Conservation (phyloP, 2,113 vertebrate genomes). For the Hyperoodon ampullatus region DNA sequence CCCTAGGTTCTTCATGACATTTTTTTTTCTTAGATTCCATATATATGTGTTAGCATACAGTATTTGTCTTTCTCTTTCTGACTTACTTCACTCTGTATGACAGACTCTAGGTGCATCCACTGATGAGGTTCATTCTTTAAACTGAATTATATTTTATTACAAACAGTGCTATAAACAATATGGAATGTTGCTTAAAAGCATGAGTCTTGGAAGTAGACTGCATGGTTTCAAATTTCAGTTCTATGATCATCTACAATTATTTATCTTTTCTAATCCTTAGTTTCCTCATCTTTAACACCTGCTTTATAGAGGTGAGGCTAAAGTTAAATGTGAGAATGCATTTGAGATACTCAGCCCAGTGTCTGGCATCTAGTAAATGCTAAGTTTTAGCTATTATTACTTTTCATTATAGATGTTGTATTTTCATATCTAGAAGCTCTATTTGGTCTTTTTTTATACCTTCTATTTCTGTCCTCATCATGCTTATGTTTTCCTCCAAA, state of each 20-base stretch:
- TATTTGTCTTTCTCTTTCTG: too few species aligned
- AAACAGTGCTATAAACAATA: background rate
- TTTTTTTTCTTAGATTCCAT: too few species aligned
- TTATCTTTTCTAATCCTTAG: background rate
- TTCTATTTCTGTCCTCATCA: background rate
- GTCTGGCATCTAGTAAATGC: background rate
- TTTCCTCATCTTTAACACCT: background rate
- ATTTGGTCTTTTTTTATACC: background rate
- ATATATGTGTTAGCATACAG: too few species aligned
- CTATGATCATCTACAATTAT: background rate
- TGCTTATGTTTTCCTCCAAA: background rate
- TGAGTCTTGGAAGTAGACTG: background rate
- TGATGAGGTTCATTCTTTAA: background rate
- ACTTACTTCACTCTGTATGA: too few species aligned
- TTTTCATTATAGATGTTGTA: background rate
- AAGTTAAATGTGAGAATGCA: background rate
- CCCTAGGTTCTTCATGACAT: too few species aligned
- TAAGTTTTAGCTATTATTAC: background rate
- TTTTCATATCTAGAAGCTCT: constrained; percentile 13
- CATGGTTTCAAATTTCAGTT: background rate
- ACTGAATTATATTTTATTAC: background rate
- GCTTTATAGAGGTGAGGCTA: background rate
- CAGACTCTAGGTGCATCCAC: background rate
- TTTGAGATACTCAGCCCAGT: background rate
- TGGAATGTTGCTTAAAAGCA: constrained; percentile 34